A percentile compares a stretch with the other conserved stretches of the same genome.
These are phyloP conservation scores for Arvicanthis niloticus DNA, from an alignment of 2,113 vertebrate genomes.

Conservation along the genomic window DNA sequence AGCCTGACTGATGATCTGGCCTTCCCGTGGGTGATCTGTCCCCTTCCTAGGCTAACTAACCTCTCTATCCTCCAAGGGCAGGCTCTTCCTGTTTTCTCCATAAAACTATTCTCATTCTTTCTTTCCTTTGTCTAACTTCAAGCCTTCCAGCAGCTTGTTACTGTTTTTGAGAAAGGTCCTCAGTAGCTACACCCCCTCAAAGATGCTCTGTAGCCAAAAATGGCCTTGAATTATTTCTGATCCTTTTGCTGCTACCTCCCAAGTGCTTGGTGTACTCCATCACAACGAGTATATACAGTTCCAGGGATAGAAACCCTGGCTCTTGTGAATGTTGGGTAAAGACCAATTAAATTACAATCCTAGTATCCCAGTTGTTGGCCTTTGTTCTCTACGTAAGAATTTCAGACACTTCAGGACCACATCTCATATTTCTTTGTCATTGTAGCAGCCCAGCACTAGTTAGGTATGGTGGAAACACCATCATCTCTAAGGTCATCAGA, in stretches of 20 bases:
- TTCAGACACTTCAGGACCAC: neutral
- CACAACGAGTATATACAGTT: no score
- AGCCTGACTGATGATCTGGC: neutral
- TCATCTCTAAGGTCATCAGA: neutral
- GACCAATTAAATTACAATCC: no score
- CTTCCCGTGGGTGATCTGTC: neutral
- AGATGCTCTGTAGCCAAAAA: no score
- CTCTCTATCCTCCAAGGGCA: neutral
- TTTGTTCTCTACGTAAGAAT: neutral
- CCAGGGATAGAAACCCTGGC: no score
- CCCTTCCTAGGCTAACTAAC: neutral
- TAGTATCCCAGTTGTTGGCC: neutral
- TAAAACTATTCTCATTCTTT: neutral
- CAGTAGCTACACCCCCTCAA: neutral
- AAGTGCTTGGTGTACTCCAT: neutral
- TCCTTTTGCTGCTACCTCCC: neutral
- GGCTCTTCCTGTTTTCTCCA: no score
- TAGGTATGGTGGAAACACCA: neutral
- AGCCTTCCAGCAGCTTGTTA: neutral
- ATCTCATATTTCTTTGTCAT: neutral
- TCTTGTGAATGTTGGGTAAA: no score
- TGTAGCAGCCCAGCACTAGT: neutral
- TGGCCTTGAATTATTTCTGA: neutral
- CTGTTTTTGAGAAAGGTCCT: neutral
- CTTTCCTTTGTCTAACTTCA: neutral